Evolutionary conservation across 2,113 vertebrate genomes (phyloP), one percentile per base, ranked within the genome.

Genomic region (Galbula dea): DNA sequence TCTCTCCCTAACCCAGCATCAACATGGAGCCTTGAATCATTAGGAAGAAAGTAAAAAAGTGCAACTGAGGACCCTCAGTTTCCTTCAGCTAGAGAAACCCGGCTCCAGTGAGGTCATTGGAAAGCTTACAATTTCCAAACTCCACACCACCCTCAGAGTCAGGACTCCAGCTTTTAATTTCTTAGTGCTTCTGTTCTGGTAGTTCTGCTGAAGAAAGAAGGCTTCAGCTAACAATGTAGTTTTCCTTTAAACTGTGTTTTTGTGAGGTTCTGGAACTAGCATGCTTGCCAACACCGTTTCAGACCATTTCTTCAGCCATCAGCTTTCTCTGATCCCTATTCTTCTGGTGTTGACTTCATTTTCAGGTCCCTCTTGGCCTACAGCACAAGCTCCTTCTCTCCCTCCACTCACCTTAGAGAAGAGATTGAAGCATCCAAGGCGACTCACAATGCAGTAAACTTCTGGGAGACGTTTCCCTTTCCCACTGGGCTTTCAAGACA

Each of bases 401-500:
- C 24, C 27, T 14, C 30, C 3, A 3, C 90, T 97, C 97, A 99
- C 99, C 98, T 99, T 99, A 11, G 99, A 99, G 94, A 99, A 99
- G 94, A 99, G 99, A 93, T 98, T 99, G 90, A 99, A 99, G 97
- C 99, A 99, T 37, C 99, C 99, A 71, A 99, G 98, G 39, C 99
- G 98, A 96, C 99, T 99, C 94, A 99, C 98, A 30, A 99, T 99
- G 97, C 99, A 99, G 98, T 99, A 99, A 48, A 99, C 99, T 94
- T 99, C 99, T 30, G 99, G 99, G 61, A 99, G 98, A 75, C 99
- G 98, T 72, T 99, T 98, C 61, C 99, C 99, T 97, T 99, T 99
- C 90, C 99, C 99, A 74, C 98, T 98, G 89, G 99, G 99, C 98
- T 98, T 95, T 96, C 86, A 73, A 93, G 90, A 96, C 85, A 94